These are phyloP conservation scores for Anniella stebbinsi DNA, from an alignment of 2,797 vertebrate species.

Conservation along the genomic window DNA sequence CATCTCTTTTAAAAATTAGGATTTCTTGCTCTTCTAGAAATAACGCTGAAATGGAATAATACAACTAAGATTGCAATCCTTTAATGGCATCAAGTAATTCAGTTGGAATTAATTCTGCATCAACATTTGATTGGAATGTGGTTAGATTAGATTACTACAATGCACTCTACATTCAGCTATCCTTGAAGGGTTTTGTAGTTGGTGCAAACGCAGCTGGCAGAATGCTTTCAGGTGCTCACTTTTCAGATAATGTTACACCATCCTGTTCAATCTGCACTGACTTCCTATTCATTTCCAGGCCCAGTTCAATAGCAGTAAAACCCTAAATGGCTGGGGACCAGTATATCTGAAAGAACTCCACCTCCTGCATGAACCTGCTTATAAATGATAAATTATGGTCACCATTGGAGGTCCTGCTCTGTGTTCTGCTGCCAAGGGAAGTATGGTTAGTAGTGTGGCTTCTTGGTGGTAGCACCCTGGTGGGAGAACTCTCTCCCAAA, in stretches of 20 bases:
- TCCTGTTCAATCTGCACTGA: background rate
- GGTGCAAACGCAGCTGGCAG: background rate
- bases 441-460: too few relatives aligned
- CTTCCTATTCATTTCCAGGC: background rate
- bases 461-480: too few relatives aligned
- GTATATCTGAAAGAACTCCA: too few relatives aligned
- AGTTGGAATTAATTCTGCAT: background rate
- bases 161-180: background rate
- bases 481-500: background rate
- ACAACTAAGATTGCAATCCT: background rate
- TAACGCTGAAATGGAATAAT: background rate
- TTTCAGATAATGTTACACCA: background rate
- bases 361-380: too few relatives aligned
- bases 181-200: background rate
- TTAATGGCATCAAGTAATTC: background rate
- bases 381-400: too few relatives aligned
- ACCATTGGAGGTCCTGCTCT: too few relatives aligned
- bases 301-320: background rate
- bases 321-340: too few relatives aligned
- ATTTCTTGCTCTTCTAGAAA: background rate
- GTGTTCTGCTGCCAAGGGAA: too few relatives aligned
- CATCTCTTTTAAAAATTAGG: background rate
- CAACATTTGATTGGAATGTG: background rate
- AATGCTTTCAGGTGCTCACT: background rate
- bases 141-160: background rate